Evolutionary conservation across 2,888 invertebrate genomes (phyloP).

Genomic region (Tineola bisselliella): DNA sequence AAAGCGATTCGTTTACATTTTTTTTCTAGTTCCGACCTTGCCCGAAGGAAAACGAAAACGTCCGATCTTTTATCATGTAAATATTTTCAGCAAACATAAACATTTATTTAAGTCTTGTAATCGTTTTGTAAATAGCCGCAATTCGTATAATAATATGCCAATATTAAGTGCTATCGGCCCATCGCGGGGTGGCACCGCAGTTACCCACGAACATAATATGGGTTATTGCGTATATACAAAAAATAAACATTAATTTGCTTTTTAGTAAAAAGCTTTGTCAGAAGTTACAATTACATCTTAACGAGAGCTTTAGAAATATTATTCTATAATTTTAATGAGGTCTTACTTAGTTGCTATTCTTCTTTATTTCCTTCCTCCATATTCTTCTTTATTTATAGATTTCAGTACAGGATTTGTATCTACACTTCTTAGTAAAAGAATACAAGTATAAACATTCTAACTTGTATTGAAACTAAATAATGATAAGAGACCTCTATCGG

Average conservation of each 20-base stretch:
- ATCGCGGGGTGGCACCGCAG: neutral
- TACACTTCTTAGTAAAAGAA: too few species aligned
- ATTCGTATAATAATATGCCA: neutral
- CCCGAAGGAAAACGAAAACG: too few species aligned
- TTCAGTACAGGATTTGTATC: too few species aligned
- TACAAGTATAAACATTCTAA: too few species aligned
- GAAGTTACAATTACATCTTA: neutral
- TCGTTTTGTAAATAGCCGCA: neutral
- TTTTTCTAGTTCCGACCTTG: too few species aligned
- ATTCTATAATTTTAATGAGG: neutral
- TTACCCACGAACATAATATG: neutral
- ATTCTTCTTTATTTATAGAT: too few species aligned
- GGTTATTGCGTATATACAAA: neutral
- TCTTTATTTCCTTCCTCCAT: too few species aligned
- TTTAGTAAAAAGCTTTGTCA: neutral
- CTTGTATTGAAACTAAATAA: too few species aligned
- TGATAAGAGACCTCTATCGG: too few species aligned
- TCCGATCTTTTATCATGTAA: too few species aligned
- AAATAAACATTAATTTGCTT: neutral
- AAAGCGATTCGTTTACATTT: too few species aligned
- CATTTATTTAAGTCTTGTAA: neutral
- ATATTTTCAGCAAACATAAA: neutral
- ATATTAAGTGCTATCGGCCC: slow-evolving; percentile 4
- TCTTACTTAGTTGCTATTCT: neutral
- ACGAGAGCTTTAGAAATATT: neutral